phyloP scores from a whole-genome alignment of 2,888 invertebrate genomes.

The Drosophila anomelani region DNA sequence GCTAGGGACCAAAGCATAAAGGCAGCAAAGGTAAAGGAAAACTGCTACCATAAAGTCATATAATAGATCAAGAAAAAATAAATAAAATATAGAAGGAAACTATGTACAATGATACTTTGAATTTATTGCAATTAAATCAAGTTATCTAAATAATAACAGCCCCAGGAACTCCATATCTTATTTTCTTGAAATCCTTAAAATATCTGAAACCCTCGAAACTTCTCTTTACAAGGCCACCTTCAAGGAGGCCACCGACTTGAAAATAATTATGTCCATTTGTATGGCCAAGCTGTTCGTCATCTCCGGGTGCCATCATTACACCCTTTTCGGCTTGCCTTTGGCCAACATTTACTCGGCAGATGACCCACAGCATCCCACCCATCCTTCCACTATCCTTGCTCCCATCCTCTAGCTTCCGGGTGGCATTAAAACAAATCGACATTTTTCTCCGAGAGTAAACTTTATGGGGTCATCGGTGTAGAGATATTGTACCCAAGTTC shows the following conservation, averaged over 20 bases:
- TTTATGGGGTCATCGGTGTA: constrained; percentile 78
- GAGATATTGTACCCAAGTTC: constrained; percentile 61
- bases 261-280: constrained; percentile 78
- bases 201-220: too few relatives aligned
- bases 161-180: too few relatives aligned
- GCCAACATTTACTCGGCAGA: constrained; percentile 13
- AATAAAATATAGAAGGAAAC: too few relatives aligned
- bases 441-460: constrained; percentile 76
- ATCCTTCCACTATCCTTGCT: constrained; percentile 5
- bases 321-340: constrained; percentile 53
- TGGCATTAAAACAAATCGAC: constrained; percentile 65
- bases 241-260: constrained; percentile 6
- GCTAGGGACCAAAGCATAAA: not conserved
- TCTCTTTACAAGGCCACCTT: not conserved
- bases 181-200: too few relatives aligned
- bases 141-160: too few relatives aligned
- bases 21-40: not conserved
- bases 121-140: too few relatives aligned
- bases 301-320: constrained; percentile 50
- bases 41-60: too few relatives aligned
- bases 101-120: too few relatives aligned
- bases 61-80: too few relatives aligned
- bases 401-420: constrained; percentile 23
- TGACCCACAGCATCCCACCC: constrained; percentile 12
- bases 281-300: constrained; percentile 50